Conservation (phyloP, 2,797 vertebrate genomes). For the Erethizon dorsatum region DNA sequence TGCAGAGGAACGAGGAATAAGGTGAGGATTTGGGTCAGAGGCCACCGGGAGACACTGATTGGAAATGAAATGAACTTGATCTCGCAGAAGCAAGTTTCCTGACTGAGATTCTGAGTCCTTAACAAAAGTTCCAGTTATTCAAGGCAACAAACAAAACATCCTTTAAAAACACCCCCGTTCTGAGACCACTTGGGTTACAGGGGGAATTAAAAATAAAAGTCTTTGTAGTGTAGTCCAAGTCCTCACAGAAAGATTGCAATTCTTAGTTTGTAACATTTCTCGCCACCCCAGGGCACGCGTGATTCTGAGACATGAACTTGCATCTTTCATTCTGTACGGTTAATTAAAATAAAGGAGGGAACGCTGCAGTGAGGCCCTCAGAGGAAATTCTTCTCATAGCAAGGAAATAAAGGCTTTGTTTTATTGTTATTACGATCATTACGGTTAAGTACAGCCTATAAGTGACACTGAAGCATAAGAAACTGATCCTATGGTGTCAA, state of each 20-base stretch:
- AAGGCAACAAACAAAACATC: not conserved
- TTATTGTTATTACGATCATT: conserved; percentile 13
- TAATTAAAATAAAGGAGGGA: conserved; percentile 64
- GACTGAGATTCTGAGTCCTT: not conserved
- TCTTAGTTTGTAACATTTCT: conserved; percentile 45
- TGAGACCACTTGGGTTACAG: not conserved
- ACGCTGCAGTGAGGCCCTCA: not conserved
- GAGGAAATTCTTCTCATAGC: not conserved
- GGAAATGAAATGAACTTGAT: not conserved
- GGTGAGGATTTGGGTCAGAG: no score
- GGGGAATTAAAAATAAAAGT: not conserved
- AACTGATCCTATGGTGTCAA: not conserved
- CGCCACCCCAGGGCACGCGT: not conserved
- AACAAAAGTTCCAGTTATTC: not conserved
- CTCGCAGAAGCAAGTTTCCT: not conserved
- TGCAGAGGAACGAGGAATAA: not conserved
- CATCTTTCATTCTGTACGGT: conserved; percentile 29
- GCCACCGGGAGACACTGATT: not conserved
- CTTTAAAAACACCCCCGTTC: not conserved
- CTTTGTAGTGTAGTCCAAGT: conserved; percentile 42
- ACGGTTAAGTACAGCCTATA: not conserved
- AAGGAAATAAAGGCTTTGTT: conserved; percentile 55
- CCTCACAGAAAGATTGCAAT: not conserved
- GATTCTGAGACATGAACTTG: conserved; percentile 48
- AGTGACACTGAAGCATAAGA: not conserved